These are phyloP conservation scores for Anticlea derivata DNA, from an alignment of 2,888 invertebrate species.

Conservation along the genomic window DNA sequence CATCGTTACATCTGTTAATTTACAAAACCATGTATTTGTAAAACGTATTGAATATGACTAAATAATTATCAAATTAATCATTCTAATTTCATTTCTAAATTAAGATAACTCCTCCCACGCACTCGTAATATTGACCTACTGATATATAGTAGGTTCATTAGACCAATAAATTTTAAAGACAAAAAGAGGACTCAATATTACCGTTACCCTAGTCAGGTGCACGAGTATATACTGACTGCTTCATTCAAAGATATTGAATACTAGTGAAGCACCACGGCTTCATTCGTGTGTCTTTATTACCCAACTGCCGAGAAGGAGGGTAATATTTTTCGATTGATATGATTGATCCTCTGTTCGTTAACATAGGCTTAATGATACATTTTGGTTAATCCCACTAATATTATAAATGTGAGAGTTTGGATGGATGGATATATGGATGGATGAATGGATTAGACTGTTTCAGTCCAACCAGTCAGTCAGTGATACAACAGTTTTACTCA, in stretches of 20 bases:
- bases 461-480: no score
- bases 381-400: no score
- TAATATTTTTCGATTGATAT: no score
- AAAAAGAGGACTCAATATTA: constrained; percentile 48
- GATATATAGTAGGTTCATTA: constrained; percentile 46
- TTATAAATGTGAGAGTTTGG: no score
- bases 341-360: no score
- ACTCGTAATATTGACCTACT: constrained; percentile 40
- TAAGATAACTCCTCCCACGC: constrained; percentile 39
- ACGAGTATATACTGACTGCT: constrained; percentile 28
- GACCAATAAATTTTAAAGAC: constrained; percentile 51
- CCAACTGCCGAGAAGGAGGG: no score
- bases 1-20: constrained; percentile 10
- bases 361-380: no score
- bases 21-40: constrained; percentile 12
- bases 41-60: neutral
- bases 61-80: constrained; percentile 24
- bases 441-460: no score
- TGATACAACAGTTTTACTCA: no score
- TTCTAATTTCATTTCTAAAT: constrained; percentile 37
- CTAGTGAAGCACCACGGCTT: neutral
- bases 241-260: constrained; percentile 18
- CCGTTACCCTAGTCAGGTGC: constrained; percentile 57
- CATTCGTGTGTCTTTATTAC: no score
- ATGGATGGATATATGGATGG: no score